Percentiles rank a stretch among this genome's conserved stretches.
These are phyloP conservation scores for Temnopleurus reevesii DNA, from an alignment of 53 echinoderm and acorn worm species.

Conservation along the genomic window DNA sequence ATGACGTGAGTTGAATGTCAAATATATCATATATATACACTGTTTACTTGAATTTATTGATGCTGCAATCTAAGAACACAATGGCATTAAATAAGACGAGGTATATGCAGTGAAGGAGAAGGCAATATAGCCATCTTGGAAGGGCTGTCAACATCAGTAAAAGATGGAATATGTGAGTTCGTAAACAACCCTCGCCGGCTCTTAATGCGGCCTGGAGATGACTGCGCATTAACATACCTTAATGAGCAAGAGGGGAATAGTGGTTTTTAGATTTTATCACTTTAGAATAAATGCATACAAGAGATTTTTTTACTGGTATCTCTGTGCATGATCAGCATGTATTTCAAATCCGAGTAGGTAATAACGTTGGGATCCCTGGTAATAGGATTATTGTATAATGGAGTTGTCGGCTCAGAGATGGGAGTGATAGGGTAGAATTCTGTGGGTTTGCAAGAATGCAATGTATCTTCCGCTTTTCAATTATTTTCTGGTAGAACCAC, in stretches of 20 bases:
- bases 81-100: not conserved
- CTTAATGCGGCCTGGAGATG: not conserved
- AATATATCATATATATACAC: not conserved
- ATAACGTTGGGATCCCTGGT: not conserved
- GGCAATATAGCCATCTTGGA: not conserved
- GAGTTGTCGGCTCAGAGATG: too few species aligned
- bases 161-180: not conserved
- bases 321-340: not conserved
- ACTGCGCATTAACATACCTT: slow-evolving; percentile 8
- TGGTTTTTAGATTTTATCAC: slow-evolving; percentile 18
- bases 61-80: not conserved
- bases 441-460: too few species aligned
- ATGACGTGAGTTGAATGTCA: slow-evolving; percentile 11
- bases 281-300: slow-evolving; percentile 11
- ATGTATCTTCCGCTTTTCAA: too few species aligned
- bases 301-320: not conserved
- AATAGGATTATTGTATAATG: not conserved
- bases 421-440: too few species aligned
- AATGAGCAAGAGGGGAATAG: slow-evolving; percentile 4
- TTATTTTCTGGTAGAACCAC: too few species aligned
- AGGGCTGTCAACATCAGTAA: not conserved
- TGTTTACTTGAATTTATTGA: slow-evolving; percentile 32
- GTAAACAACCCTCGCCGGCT: slow-evolving; percentile 8
- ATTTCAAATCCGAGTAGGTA: not conserved
- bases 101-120: not conserved